phyloP scores from a whole-genome alignment of 2,888 invertebrate genomes.

The Philereme vetulata region DNA sequence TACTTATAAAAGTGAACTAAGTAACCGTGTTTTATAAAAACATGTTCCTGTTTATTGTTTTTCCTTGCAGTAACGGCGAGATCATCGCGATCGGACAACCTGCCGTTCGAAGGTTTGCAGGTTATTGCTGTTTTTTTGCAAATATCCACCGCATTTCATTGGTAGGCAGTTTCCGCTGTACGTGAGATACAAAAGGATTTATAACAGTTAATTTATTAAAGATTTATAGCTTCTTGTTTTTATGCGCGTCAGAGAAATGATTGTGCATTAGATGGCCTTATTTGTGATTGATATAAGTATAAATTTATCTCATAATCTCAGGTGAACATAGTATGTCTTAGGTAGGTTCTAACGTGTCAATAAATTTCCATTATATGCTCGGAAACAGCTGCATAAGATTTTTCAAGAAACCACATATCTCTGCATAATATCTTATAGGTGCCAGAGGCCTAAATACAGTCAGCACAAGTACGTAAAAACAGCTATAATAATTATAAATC shows the following conservation, averaged over 20 bases:
- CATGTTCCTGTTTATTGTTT: constrained; percentile 44
- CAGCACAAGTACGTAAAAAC: too few species aligned
- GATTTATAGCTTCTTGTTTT: constrained; percentile 30
- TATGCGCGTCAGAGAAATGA: constrained; percentile 15
- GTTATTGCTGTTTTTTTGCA: constrained; percentile 33
- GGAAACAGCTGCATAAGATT: not conserved
- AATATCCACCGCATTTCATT: constrained; percentile 27
- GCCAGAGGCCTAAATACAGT: too few species aligned
- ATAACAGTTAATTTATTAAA: constrained; percentile 30
- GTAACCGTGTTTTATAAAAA: constrained; percentile 38
- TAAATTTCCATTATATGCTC: not conserved
- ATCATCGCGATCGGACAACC: constrained; percentile 33
- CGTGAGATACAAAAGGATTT: constrained; percentile 32
- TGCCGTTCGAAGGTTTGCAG: constrained; percentile 34
- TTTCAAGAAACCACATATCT: too few species aligned
- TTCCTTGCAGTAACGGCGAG: constrained; percentile 37
- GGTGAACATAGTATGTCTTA: not conserved
- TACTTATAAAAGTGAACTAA: constrained; percentile 38
- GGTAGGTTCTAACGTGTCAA: not conserved
- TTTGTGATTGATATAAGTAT: not conserved
- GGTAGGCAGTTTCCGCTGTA: constrained; percentile 31
- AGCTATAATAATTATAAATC: too few species aligned
- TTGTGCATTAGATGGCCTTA: constrained; percentile 8
- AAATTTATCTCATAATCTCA: not conserved
- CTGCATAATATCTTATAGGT: too few species aligned